Evolutionary conservation across 2,797 vertebrate genomes (phyloP), one percentile per base, ranked within the genome.

Genomic region (Distichodus sexfasciatus): DNA sequence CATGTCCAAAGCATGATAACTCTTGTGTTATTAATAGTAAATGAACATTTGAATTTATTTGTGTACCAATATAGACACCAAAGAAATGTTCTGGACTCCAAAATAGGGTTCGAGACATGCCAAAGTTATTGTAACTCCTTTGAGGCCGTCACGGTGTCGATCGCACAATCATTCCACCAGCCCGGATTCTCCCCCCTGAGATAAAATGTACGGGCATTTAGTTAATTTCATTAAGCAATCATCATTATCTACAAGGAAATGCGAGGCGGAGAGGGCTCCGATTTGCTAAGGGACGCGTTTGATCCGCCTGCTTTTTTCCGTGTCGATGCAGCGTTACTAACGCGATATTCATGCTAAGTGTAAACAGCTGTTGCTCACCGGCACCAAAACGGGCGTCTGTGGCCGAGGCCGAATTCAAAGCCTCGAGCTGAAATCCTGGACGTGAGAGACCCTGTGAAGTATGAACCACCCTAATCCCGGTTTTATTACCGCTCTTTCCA

Each of bases 401-500:
- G 43, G 17, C 21, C 6, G 21, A 40, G 26, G 53, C 54, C 28
- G 60, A 44, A 63, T n/a, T 11, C 60, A 29, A 11, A 72, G 40
- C 36, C 61, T 46, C 8, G 54, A 74, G 64, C 73, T n/a, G 3
- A 4, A 24, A 60, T 14, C 48, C 3, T 35, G 46, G 44, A 47
- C 64, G 73, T 17, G 46, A 72, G 74, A 46, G 47, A 38, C 55
- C 66, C 66, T 50, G 24, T 78, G 53, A 40, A 68, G 76, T 69
- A 41, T 29, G 24, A 47, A 68, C 62, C 26, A 21, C 71, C 17
- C 17, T 79, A 67, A 79, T 73, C 78, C 76, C 35, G 59, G 24
- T 72, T 79, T 79, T 81, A 78, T 77, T 76, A 67, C 75, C 76
- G 51, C 61, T 6, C 36, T 41, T 55, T 57, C 62, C 14, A 75